Conservation (phyloP, 2,113 vertebrate species). For the Nothocercus julius region DNA sequence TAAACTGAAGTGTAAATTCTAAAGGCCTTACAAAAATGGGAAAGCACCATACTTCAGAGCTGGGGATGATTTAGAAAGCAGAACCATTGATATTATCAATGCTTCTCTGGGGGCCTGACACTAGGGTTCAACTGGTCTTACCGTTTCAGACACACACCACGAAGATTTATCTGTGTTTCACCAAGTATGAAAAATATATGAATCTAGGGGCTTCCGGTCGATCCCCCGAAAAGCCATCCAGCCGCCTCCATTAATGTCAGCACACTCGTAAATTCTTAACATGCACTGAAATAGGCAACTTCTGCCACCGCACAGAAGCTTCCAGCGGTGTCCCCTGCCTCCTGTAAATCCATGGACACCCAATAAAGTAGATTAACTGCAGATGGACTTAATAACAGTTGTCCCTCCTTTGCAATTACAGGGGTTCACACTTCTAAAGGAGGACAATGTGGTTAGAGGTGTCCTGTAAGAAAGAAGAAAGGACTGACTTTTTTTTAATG, state of each 20-base stretch:
- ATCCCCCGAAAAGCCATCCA: slow-evolving; percentile 29
- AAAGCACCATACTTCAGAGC: background rate
- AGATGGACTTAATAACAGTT: slow-evolving; percentile 55
- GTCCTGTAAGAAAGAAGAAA: background rate
- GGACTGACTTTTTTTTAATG: background rate
- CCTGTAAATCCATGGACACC: slow-evolving; percentile 78
- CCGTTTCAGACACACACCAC: background rate
- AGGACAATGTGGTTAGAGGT: background rate
- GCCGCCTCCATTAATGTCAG: slow-evolving; percentile 73
- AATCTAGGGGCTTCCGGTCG: slow-evolving; percentile 55
- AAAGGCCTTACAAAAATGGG: background rate
- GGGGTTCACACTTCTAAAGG: background rate
- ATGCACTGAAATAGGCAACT: slow-evolving; percentile 39
- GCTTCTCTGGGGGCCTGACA: slow-evolving; percentile 32
- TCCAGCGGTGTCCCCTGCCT: slow-evolving; percentile 62
- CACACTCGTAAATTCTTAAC: slow-evolving; percentile 64
- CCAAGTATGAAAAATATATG: slow-evolving; percentile 67
- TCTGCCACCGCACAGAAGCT: slow-evolving; percentile 77
- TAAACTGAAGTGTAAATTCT: slow-evolving; percentile 24
- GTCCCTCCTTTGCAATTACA: slow-evolving; percentile 24
- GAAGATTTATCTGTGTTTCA: slow-evolving; percentile 77
- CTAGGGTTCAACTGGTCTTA: slow-evolving; percentile 19
- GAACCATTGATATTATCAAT: background rate
- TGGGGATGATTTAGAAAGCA: slow-evolving; percentile 56
- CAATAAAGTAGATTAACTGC: slow-evolving; percentile 73